Evolutionary conservation across 2,888 invertebrate species (phyloP), one percentile per base, ranked within the genome.

Genomic region (Trissoscelio sp.): DNA sequence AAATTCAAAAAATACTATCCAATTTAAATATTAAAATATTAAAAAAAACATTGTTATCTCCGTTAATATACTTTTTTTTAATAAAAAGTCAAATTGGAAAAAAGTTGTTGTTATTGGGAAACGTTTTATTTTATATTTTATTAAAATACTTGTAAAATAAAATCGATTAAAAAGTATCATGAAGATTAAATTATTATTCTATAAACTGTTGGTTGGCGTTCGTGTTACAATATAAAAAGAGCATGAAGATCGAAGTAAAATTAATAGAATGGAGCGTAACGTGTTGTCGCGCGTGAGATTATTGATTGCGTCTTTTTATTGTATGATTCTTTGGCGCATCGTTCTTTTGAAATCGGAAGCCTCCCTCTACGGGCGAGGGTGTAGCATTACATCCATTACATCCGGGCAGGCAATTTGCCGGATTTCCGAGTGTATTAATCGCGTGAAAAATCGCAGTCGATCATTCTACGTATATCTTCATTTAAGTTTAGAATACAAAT

Each of bases 301-400:
- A 74, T 74, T 48, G 66, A 66, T 73, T 64, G 31, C 28, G 6
- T 72, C 48, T 48, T 53, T 60, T 34, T 46, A 28, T 60, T 60
- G 39, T 12, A 34, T 7, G 11, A 55, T 53, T 64, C 44, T 55
- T 42, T 58, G 28, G 18, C 62, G 55, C 53, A 3, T 66, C 11
- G 44, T 42, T 53, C 60, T 48, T 58, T 67, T 69, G 69, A 53
- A 60, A 77, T 62, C 11, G 7, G 58, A 77, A 34, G 3, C 62
- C 4, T 44, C 60, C 58, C 53, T 69, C 14, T 20, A 77, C 18
- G 24, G 11, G 9, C 46, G 14, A 37, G 55, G 62, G 77, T 69
- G 20, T 77, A 62, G 62, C 77, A 67, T 77, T 77, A 77, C 67
- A 69, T 37, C 44, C 69, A 69, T 55, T 77, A 62, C 42, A 77